A percentile compares a stretch with the other conserved stretches of the same genome.
These are phyloP conservation scores for Linnaemya vulpina DNA, from an alignment of 2,888 invertebrate genomes.

Conservation along the genomic window DNA sequence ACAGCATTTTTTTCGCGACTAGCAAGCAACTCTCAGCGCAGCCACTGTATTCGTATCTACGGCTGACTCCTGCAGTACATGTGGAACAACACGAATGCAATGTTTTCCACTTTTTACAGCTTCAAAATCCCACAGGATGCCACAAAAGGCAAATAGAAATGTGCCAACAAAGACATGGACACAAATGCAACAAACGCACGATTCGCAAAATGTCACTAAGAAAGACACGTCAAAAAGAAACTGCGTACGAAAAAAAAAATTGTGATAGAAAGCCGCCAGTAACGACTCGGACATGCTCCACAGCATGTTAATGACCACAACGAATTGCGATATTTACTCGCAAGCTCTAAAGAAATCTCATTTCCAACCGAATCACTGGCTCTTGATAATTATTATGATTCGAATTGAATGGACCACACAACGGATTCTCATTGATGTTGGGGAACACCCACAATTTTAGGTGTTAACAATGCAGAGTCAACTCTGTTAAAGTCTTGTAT, in stretches of 20 bases:
- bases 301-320: slow-evolving; percentile 34
- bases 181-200: slow-evolving; percentile 50
- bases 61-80: slow-evolving; percentile 40
- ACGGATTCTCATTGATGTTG: slow-evolving; percentile 22
- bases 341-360: background rate
- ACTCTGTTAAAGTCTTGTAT: slow-evolving; percentile 68
- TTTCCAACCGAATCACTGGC: slow-evolving; percentile 27
- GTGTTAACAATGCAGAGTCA: slow-evolving; percentile 53
- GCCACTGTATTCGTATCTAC: slow-evolving; percentile 42
- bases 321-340: background rate
- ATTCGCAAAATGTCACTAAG: slow-evolving; percentile 50
- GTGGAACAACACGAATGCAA: slow-evolving; percentile 19
- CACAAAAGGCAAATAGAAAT: slow-evolving; percentile 25
- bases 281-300: slow-evolving; percentile 46
- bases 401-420: slow-evolving; percentile 63
- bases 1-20: too few species aligned
- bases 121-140: slow-evolving; percentile 47
- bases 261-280: slow-evolving; percentile 42
- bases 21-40: background rate
- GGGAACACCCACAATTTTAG: slow-evolving; percentile 56
- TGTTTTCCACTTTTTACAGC: slow-evolving; percentile 32
- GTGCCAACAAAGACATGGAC: slow-evolving; percentile 19
- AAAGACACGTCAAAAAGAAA: slow-evolving; percentile 45
- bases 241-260: slow-evolving; percentile 19
- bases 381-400: slow-evolving; percentile 23